These are phyloP conservation scores for Peribatodes rhomboidaria DNA, from an alignment of 2,888 invertebrate species.

Conservation along the genomic window DNA sequence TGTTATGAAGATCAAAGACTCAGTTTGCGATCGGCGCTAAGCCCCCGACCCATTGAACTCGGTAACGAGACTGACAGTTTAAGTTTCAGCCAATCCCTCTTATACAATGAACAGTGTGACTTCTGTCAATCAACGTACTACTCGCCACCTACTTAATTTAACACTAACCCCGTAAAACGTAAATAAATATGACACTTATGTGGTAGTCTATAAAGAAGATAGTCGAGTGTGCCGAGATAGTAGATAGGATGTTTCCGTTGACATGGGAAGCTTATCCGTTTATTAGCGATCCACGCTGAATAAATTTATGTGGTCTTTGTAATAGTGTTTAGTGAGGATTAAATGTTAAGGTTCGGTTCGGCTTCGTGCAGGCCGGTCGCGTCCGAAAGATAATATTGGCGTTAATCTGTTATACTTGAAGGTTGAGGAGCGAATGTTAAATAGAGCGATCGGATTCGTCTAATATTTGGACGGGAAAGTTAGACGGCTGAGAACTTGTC, in stretches of 20 bases:
- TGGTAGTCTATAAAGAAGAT: slow-evolving; percentile 46
- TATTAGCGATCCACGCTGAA: slow-evolving; percentile 76
- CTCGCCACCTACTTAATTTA: slow-evolving; percentile 66
- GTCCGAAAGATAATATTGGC: slow-evolving; percentile 72
- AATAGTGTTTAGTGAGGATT: slow-evolving; percentile 80
- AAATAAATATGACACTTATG: slow-evolving; percentile 53
- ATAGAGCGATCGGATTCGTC: slow-evolving; percentile 67
- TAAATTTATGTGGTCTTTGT: slow-evolving; percentile 76
- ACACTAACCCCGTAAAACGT: slow-evolving; percentile 56
- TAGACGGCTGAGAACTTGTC: slow-evolving; percentile 38
- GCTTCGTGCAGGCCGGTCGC: slow-evolving; percentile 67
- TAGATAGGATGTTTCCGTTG: slow-evolving; percentile 54
- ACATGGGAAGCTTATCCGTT: slow-evolving; percentile 69
- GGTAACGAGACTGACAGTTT: slow-evolving; percentile 76
- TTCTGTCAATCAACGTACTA: slow-evolving; percentile 69
- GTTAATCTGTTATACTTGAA: slow-evolving; percentile 70
- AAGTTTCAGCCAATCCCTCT: slow-evolving; percentile 71
- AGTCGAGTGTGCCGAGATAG: slow-evolving; percentile 39
- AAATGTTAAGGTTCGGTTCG: slow-evolving; percentile 65
- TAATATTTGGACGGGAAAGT: slow-evolving; percentile 64
- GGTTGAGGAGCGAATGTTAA: slow-evolving; percentile 75
- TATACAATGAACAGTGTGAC: slow-evolving; percentile 70
- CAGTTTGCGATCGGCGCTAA: slow-evolving; percentile 71
- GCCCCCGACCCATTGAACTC: slow-evolving; percentile 70
- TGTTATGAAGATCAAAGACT: slow-evolving; percentile 80